Evolutionary conservation across 2,113 vertebrate species (phyloP), one percentile per base, ranked within the genome.

Genomic region (Ammodytes marinus): DNA sequence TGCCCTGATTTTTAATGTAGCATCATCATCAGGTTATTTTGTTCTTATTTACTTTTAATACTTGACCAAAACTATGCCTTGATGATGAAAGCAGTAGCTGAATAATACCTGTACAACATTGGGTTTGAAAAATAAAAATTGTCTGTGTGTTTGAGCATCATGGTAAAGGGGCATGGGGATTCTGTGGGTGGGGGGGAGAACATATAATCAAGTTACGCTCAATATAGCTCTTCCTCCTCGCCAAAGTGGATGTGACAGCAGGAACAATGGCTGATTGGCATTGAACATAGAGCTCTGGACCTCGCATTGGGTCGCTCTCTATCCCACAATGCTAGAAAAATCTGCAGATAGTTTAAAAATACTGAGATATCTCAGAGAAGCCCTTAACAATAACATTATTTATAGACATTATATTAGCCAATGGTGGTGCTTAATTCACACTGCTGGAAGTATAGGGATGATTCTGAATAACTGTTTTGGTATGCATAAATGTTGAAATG

Each of bases 171-270:
- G 39, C 43, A 15, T 15, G 12, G 60, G 68, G 37, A 2, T 19
- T 6, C 54, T 55, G 45, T 43, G 27, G 13, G 76, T 37, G 61
- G 37, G 40, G 49, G 42, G 7, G 54, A 5, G 15, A 5, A 52
- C 50, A 57, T 42, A 55, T 87, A 93, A 93, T 93, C 79, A 86
- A 77, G 87, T 89, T 84, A 84, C 6, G 40, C 77, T 91, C 80
- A 17, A 58, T 87, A 69, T 59, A 73, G 72, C 71, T 75, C 68
- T 77, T 61, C 70, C 58, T 83, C 53, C 43, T 85, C 59, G 53
- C 85, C 84, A 85, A 87, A 89, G 82, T 74, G 39, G 79, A 76
- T 79, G 80, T 85, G 88, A 90, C 90, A 90, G 80, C 35, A 61
- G 80, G 60, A 84, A 83, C 78, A 82, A 80, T 47, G 70, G 74